phyloP scores from a whole-genome alignment of 2,113 vertebrate species.

The Orthochromis malagaraziensis region DNA sequence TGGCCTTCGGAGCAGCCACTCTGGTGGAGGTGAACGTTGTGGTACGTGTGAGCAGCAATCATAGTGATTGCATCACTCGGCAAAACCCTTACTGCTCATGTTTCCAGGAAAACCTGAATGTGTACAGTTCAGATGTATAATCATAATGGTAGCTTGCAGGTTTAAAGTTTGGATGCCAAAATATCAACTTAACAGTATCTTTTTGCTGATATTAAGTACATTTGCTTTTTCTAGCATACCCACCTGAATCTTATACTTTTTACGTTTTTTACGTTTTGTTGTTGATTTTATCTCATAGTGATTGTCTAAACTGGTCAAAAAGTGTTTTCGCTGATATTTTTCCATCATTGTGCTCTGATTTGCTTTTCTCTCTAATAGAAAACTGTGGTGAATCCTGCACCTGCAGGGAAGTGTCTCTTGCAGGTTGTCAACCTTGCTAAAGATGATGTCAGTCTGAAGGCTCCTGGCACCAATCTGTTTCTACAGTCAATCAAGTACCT shows the following conservation, averaged over 20 bases:
- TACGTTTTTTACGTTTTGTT: not conserved
- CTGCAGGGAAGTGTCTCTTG: conserved; percentile 73
- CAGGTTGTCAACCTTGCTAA: conserved; percentile 83
- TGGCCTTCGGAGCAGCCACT: conserved; percentile 86
- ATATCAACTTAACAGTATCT: not conserved
- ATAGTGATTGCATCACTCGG: not conserved
- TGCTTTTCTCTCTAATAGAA: conserved; percentile 69
- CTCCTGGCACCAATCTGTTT: conserved; percentile 56
- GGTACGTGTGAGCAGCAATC: conserved; percentile 66
- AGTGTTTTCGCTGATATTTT: not conserved
- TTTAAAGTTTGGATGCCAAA: not conserved
- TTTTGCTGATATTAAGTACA: not conserved
- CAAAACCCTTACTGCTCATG: not conserved
- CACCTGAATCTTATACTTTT: not conserved
- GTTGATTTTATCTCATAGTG: not conserved
- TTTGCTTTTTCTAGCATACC: not conserved
- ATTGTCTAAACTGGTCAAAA: not conserved
- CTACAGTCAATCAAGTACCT: conserved; percentile 65
- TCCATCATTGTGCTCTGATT: not conserved
- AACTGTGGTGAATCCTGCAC: conserved; percentile 70
- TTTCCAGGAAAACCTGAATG: not conserved
- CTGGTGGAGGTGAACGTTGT: conserved; percentile 85
- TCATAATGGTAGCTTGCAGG: not conserved
- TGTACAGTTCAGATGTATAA: not conserved
- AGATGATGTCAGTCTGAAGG: conserved; percentile 60